Evolutionary conservation across 2,113 vertebrate species (phyloP), one percentile per base, ranked within the genome.

Genomic region (Brienomyrus brachyistius): DNA sequence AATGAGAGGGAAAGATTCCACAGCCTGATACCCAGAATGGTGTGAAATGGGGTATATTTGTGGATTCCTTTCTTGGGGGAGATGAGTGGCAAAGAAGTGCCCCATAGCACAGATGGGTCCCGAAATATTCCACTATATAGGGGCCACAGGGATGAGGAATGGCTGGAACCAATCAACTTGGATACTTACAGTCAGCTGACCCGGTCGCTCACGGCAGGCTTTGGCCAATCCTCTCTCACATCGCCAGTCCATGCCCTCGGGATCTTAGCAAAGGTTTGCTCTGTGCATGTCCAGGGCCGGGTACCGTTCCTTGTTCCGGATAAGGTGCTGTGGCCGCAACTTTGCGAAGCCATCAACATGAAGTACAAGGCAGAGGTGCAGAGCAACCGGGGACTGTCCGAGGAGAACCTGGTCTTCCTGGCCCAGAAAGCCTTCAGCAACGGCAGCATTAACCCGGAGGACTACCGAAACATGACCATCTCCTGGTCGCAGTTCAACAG

Each of bases 281-380:
- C 23, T 2, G 1, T 87, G 19, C 23, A 83, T 13, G 15, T 3
- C 48, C 93, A 98, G 97, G 98, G 98, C 90, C 95, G 98, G 0
- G 98, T 99, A 86, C 98, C 98, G 0, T 98, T 99, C 0, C 95
- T 97, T 0, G 98, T 99, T 70, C 98, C 98, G 0, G 97, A 99
- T 92, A 99, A 98, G 90, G 97, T 99, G 90, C 89, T 96, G 50
- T 98, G 97, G 97, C 95, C 96, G 0, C 96, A 97, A 93, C 94
- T 99, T 43, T 99, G 98, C 0, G 97, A 98, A 59, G 97, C 98
- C 0, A 96, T 99, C 23, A 97, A 99, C 92, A 97, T 98, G 97
- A 98, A 98, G 93, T 98, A 98, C 95, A 98, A 97, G 93, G 97
- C 97, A 0, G 98, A 99, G 92, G 97, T 99, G 93, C 97, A 98